These are phyloP conservation scores for Hydrotaea cyrtoneurina DNA, from an alignment of 2,888 invertebrate genomes.

Conservation along the genomic window DNA sequence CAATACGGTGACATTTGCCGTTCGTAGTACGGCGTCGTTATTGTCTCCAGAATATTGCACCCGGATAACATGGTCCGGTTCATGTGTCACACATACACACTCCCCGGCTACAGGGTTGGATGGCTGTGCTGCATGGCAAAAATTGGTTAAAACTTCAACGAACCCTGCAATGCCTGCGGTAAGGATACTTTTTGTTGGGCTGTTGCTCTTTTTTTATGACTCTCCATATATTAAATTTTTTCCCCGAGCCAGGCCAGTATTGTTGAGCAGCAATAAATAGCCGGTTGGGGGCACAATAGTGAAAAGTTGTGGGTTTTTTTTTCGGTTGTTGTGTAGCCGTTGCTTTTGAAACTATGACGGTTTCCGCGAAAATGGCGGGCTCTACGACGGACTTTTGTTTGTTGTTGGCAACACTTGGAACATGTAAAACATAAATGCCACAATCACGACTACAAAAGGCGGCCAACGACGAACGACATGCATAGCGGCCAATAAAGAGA, in stretches of 20 bases:
- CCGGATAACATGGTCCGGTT: constrained; percentile 23
- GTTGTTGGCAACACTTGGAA: not conserved
- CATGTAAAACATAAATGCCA: constrained; percentile 16
- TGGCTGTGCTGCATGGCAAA: constrained; percentile 5
- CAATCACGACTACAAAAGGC: constrained; percentile 5
- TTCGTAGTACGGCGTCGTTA: not conserved
- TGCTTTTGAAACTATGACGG: not conserved
- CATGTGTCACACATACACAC: not conserved
- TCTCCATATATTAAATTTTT: not conserved
- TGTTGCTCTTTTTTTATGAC: not conserved
- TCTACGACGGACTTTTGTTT: too few relatives aligned
- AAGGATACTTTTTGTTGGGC: not conserved
- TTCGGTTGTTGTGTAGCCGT: not conserved
- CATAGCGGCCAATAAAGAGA: constrained; percentile 5
- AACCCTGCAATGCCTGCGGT: constrained; percentile 62
- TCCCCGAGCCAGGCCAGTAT: not conserved
- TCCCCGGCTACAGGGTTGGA: not conserved
- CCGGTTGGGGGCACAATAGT: constrained; percentile 1
- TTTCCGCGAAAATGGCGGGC: constrained; percentile 25
- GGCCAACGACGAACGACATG: not conserved
- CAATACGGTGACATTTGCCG: not conserved
- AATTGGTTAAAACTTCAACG: constrained; percentile 54
- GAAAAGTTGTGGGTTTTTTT: not conserved
- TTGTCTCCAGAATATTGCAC: constrained; percentile 19
- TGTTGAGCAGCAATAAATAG: not conserved